Conservation (phyloP, 2,888 invertebrate genomes). For the Tuberolachnus salignus region DNA sequence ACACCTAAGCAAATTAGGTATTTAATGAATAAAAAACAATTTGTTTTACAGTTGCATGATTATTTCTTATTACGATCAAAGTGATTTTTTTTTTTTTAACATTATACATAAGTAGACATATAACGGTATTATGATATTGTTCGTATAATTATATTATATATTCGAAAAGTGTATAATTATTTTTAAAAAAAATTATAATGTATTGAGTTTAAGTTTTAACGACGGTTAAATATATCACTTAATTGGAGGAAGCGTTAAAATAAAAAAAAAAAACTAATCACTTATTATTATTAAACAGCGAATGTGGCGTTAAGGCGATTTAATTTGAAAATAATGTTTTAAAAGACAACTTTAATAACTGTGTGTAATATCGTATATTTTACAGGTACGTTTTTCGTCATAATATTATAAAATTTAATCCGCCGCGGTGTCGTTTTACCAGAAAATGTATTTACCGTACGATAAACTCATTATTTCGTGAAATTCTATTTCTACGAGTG, state of each 20-base stretch:
- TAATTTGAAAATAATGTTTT: no score
- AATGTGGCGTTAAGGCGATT: no score
- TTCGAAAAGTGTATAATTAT: neutral
- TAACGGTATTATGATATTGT: neutral
- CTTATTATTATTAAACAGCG: neutral
- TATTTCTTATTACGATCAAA: conserved; percentile 4
- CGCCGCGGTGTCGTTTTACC: neutral
- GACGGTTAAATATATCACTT: neutral
- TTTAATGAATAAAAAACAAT: no score
- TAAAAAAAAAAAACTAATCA: neutral
- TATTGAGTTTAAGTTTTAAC: neutral
- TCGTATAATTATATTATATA: neutral
- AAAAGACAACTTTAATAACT: neutral
- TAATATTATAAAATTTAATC: no score
- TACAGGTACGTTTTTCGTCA: neutral
- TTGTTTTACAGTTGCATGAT: neutral
- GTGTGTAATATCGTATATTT: no score
- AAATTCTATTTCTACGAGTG: neutral
- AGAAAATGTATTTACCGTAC: no score
- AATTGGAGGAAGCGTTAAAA: neutral
- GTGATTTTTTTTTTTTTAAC: neutral
- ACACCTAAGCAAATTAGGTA: no score
- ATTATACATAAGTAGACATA: no score
- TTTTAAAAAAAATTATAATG: neutral
- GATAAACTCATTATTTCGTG: no score